Evolutionary conservation across 2,113 vertebrate species (phyloP), one percentile per base, ranked within the genome.

Genomic region (Turdus rufiventris): DNA sequence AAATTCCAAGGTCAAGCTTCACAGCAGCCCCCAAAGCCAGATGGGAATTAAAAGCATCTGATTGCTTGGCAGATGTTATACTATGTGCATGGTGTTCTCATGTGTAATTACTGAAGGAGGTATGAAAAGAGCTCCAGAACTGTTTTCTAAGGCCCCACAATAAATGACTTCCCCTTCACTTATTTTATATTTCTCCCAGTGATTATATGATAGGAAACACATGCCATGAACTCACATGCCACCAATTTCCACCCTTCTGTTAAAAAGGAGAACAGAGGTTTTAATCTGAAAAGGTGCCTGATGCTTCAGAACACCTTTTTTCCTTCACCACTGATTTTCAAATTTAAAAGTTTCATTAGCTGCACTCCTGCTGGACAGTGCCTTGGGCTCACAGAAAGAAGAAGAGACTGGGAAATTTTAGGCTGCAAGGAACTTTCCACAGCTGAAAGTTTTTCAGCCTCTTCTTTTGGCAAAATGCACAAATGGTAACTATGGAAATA

Each of bases 121-220:
- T 36, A 51, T 11, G 48, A 75, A 70, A 88, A 75, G 51, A 87
- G 11, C 34, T 77, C 38, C 68, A 83, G 40, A 74, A 6, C 29
- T 29, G 1, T 57, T 75, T 71, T 34, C 58, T 74, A 86, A 89
- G 40, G 62, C n/a, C 18, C 3, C 17, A 48, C 68, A 94, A 93
- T 75, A 81, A 89, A 75, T 80, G 0, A 48, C 60, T 92, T 88
- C 40, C 43, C 18, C 24, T 58, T 83, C 14, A 40, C 51, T 81
- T 67, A 77, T 61, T 71, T 42, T 48, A 17, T 72, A 47, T 31
- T 89, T 91, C 56, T 90, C 21, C 24, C 48, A 45, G 48, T 63
- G 48, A 75, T n/a, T 51, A 40, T 57, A 34, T 24, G 54, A 71
- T 60, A 78, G 65, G 57, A 94, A 96, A 86, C 34, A 84, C 33